Evolutionary conservation across 30 jellyfish, hydroid and myxozoan species (phyloP), one percentile per base, ranked within the genome.

Genomic region (Chrysaora quinquecirrha): DNA sequence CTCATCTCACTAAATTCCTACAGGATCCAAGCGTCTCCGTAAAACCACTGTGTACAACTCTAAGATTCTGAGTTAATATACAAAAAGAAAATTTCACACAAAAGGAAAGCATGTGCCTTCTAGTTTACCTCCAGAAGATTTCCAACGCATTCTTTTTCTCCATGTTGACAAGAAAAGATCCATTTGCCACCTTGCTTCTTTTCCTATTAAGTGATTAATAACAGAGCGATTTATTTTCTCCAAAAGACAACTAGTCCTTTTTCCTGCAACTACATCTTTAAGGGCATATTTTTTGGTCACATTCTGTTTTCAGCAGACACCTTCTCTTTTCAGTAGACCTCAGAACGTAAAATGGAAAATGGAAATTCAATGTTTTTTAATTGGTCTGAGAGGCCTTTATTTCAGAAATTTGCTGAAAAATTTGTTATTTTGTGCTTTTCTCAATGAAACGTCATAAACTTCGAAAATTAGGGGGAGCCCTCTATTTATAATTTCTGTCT

Each of bases 141-240:
- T 20, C 95, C 95, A 60, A 63, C 48, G 47, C 97, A 90, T 72
- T 90, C 97, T 19, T 35, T 87, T 64, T 56, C 48, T 11, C 97
- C 97, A 84, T 90, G 97, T 61, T 90, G 97, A 50, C 97, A 90
- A 29, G 74, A 32, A 43, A 90, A 90, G 10, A 2, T 21, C 97
- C 97, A 90, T n/a, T 65, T 48, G 54, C 66, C 78, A 46, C 94
- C 96, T 30, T 77, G n/a, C 46, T 20, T 87, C 29, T 76, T 20
- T 58, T 90, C 97, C 93, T 87, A 21, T 25, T 32, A 66, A n/a
- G 22, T n/a, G 34, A n/a, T 9, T 16, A 43, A 43, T 9, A 43
- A 43, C 58, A 43, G 23, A 27, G 12, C 33, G 11, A 25, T 3
- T 30, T 24, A 63, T 3, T 63, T 20, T 23, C n/a, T n/a, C n/a